Evolutionary conservation across 2,113 vertebrate genomes (phyloP), one percentile per base, ranked within the genome.

Genomic region (Morone chrysops): DNA sequence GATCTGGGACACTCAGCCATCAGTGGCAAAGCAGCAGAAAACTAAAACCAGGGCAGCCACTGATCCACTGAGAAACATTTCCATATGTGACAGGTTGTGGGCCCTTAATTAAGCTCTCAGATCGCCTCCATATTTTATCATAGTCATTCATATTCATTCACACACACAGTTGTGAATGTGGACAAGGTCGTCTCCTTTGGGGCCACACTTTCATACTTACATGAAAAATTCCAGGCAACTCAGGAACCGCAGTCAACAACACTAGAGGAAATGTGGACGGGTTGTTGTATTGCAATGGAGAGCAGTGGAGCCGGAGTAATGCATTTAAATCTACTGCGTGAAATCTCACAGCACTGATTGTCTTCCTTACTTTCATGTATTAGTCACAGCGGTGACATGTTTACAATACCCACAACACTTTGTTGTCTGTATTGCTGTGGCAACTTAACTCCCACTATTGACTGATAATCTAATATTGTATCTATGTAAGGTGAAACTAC

Each of bases 1-100:
- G 91, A 94, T 90, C 88, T 92, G 85, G 93, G 92, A 90, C 92
- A 91, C 50, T 62, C 72, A 80, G 84, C 69, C 81, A 71, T 74
- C 80, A 73, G 67, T 5, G 48, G 85, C 71, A 68, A 81, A 78
- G 70, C 54, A 74, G 60, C 56, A 84, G 62, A 67, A 78, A 83
- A 60, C 60, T 75, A 61, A 92, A 92, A 92, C 82, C 89, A 91
- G 93, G 84, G 75, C 93, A 93, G 82, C 61, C 65, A 67, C 80
- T 68, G 78, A 89, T 91, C 91, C 87, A 86, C 84, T 16, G 69
- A 90, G 82, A 80, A 87, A 70, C 69, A 82, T 84, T 78, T 91
- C 76, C 88, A 90, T 63, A 84, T 73, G 83, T 82, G 87, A 76
- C 86, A 82, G 89, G 89, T 90, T 89, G 70, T 40, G 80, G 53